Base-by-base conservation (phyloP, 2,797 vertebrate genomes). In the Platyrinchus mystaceus region DNA sequence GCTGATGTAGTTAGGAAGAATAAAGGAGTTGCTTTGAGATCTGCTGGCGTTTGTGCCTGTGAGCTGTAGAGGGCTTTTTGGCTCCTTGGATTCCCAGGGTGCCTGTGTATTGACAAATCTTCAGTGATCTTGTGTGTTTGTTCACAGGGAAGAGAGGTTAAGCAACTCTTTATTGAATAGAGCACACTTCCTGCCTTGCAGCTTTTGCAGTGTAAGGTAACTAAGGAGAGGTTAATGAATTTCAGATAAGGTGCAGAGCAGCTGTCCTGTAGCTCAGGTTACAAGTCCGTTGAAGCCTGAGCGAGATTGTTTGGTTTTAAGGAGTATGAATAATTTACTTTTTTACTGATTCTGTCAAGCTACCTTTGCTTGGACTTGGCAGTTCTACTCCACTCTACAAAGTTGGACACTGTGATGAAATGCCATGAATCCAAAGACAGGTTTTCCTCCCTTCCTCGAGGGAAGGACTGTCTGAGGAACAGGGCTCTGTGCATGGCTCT, bases 301-400 rank as follows among this genome's bases (percentile, higher is more conserved):
- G 34, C 62, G 8, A 3, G 8, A 3, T 64, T 78, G 53, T 12
- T 86, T 71, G 77, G 6, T 85, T 91, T 56, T 43, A 68, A 89
- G n/a, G 30, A 36, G 6, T 30, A 26, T 80, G 27, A 93, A 92
- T 89, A 91, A 95, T 96, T 94, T 60, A 89, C 37, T 53, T 71
- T 58, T 67, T 77, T 47, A 77, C 58, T 41, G 37, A 34, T 87
- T 85, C 49, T 43, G 17, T 17, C 0, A 0, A 74, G 23, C 41
- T 67, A 43, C 34, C 46, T 92, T 82, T 63, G 14, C 49, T 79
- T 55, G 63, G 16, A 49, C 7, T 59, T 74, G 27, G 2, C 0
- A 1, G 22, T 47, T 78, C 56, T 83, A 10, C 75, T 63, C 9
- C 6, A 5, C 12, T 73, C 14, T 50, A 2, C 0, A 2, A 23